Conservation (phyloP, 2,797 vertebrate genomes). For the Yasuhikotakia modesta region DNA sequence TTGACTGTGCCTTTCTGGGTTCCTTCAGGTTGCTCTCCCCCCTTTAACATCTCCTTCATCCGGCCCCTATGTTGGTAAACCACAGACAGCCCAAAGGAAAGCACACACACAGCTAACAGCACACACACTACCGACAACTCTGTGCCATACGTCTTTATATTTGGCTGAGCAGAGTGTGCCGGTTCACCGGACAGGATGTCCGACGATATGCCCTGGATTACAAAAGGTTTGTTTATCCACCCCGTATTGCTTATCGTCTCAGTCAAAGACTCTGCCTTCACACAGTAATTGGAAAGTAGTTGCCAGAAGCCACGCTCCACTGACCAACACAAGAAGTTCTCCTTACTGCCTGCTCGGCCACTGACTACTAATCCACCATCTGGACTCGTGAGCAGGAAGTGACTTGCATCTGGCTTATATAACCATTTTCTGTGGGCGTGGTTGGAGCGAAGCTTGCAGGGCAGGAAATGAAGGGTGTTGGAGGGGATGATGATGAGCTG, state of each 20-base stretch:
- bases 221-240: slow-evolving; percentile 59
- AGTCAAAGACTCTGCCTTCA: slow-evolving; percentile 68
- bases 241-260: slow-evolving; percentile 63
- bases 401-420: slow-evolving; percentile 74
- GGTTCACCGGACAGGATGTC: slow-evolving; percentile 66
- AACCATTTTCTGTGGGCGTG: slow-evolving; percentile 86
- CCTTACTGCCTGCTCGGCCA: slow-evolving; percentile 78
- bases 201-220: slow-evolving; percentile 65
- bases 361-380: slow-evolving; percentile 89
- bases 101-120: slow-evolving; percentile 79
- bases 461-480: slow-evolving; percentile 85
- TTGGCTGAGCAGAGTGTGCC: slow-evolving; percentile 65
- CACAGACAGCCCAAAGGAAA: slow-evolving; percentile 83
- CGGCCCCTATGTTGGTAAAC: slow-evolving; percentile 83
- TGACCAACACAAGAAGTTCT: slow-evolving; percentile 93
- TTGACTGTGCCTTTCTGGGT: slow-evolving; percentile 72
- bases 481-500: slow-evolving; percentile 69
- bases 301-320: slow-evolving; percentile 87
- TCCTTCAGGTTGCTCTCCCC: slow-evolving; percentile 84
- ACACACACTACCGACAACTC: slow-evolving; percentile 90
- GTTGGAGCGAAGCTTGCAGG: slow-evolving; percentile 89
- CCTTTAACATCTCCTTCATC: slow-evolving; percentile 92
- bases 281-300: slow-evolving; percentile 91
- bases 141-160: slow-evolving; percentile 89
- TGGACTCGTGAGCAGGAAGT: slow-evolving; percentile 83